Conservation (phyloP, 2,888 invertebrate species). For the Copidosoma aretas region DNA sequence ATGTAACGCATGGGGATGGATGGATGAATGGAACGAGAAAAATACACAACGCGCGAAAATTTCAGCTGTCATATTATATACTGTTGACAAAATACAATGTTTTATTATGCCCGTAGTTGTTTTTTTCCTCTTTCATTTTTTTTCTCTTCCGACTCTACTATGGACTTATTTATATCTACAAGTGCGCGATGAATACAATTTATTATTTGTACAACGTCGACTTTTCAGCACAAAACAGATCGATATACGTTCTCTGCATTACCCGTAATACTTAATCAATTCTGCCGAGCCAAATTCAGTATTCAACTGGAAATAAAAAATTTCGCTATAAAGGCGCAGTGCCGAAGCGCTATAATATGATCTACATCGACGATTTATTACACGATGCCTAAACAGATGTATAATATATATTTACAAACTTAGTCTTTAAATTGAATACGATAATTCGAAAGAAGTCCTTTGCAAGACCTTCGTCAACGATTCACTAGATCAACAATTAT, state of each 20-base stretch:
- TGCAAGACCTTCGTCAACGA: conserved; percentile 19
- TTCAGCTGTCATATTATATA: conserved; percentile 24
- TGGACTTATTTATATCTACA: conserved; percentile 24
- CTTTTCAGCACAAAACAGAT: conserved; percentile 28
- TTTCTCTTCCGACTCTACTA: conserved; percentile 2
- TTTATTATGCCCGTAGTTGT: conserved; percentile 1
- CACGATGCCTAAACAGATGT: conserved; percentile 26
- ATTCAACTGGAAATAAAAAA: conserved; percentile 26
- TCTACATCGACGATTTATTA: conserved; percentile 11
- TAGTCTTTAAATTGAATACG: conserved; percentile 28
- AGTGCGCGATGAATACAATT: conserved; percentile 20
- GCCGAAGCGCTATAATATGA: not conserved
- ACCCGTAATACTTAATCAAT: conserved; percentile 16
- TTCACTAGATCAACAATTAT: conserved; percentile 30
- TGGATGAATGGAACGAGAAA: too few species aligned
- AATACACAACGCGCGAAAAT: conserved; percentile 1
- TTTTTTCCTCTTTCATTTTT: conserved; percentile 8
- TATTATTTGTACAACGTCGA: conserved; percentile 27
- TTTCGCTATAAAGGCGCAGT: conserved; percentile 12
- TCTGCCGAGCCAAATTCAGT: conserved; percentile 16
- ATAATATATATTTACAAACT: conserved; percentile 35
- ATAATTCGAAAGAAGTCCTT: conserved; percentile 19
- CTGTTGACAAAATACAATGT: conserved; percentile 26
- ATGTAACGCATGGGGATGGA: too few species aligned
- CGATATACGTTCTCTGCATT: conserved; percentile 4